Conservation (phyloP, 2,113 vertebrate species). For the Chelonoidis abingdonii region DNA sequence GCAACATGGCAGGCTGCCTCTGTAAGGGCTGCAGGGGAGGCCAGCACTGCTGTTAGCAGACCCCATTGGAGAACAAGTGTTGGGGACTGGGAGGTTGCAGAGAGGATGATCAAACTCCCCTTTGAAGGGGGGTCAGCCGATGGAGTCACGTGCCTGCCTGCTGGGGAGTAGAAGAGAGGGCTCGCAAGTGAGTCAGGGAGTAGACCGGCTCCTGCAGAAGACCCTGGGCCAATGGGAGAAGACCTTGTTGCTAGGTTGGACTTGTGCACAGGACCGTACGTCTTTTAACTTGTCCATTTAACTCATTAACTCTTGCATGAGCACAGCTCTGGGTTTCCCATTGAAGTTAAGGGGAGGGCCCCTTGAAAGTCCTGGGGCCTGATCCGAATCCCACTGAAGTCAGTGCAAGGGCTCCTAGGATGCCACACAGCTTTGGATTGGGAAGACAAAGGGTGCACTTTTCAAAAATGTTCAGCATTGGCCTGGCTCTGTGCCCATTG, state of each 20-base stretch:
- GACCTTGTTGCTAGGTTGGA: neutral
- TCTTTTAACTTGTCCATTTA: neutral
- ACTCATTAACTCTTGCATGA: neutral
- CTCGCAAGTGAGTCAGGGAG: neutral
- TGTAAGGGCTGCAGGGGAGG: too few relatives aligned
- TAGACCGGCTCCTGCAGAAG: too few relatives aligned
- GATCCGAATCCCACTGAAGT: neutral
- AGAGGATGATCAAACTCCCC: neutral
- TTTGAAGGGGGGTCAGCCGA: neutral
- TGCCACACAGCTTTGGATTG: neutral
- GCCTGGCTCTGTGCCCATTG: neutral
- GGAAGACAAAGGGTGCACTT: fast-evolving
- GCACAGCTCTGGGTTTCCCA: neutral
- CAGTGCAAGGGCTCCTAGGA: neutral
- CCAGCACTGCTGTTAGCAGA: neutral
- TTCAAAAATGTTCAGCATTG: neutral
- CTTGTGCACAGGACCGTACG: neutral
- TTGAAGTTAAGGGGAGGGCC: neutral
- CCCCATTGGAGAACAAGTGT: neutral
- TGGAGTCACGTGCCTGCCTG: neutral
- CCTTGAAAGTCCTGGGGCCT: neutral
- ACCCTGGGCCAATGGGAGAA: neutral
- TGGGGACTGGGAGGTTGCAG: neutral
- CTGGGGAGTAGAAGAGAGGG: neutral
- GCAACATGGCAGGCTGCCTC: neutral